Conservation (phyloP, 2,797 vertebrate species). For the Cryptoblepharus egeriae region DNA sequence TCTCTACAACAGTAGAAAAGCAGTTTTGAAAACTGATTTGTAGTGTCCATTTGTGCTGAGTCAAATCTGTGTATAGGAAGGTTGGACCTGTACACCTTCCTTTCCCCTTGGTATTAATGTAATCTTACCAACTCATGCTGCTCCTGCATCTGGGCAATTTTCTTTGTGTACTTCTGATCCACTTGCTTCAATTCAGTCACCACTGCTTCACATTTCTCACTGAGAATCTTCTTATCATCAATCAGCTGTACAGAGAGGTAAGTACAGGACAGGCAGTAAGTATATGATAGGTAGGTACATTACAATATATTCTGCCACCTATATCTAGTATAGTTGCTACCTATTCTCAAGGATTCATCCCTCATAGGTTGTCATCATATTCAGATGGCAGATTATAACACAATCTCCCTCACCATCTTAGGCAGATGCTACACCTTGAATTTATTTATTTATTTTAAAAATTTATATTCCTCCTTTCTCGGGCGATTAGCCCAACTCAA, state of each 20-base stretch:
- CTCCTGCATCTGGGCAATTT: conserved; percentile 89
- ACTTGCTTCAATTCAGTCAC: conserved; percentile 88
- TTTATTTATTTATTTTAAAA: too few species aligned
- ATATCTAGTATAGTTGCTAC: background rate
- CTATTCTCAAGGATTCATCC: background rate
- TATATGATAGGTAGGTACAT: too few species aligned
- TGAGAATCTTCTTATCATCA: conserved; percentile 90
- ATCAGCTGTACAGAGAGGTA: conserved; percentile 82
- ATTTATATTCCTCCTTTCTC: too few species aligned
- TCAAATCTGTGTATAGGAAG: too few species aligned
- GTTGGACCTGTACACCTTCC: too few species aligned
- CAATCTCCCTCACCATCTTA: background rate
- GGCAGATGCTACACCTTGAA: background rate
- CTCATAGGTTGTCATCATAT: background rate
- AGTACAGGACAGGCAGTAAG: background rate
- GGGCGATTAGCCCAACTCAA: too few species aligned
- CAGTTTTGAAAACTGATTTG: too few species aligned
- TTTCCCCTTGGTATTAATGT: too few species aligned
- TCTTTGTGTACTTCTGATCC: conserved; percentile 89
- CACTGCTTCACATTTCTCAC: conserved; percentile 88
- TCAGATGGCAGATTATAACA: background rate
- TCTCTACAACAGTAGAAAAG: too few species aligned
- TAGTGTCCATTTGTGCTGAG: too few species aligned
- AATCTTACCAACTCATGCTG: conserved; percentile 90
- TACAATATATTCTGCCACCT: background rate